Percentiles rank a stretch among this genome's conserved stretches.
phyloP scores from a whole-genome alignment of 37 sponge, comb jelly and placozoan species.

The Petrosia ficiformis region DNA sequence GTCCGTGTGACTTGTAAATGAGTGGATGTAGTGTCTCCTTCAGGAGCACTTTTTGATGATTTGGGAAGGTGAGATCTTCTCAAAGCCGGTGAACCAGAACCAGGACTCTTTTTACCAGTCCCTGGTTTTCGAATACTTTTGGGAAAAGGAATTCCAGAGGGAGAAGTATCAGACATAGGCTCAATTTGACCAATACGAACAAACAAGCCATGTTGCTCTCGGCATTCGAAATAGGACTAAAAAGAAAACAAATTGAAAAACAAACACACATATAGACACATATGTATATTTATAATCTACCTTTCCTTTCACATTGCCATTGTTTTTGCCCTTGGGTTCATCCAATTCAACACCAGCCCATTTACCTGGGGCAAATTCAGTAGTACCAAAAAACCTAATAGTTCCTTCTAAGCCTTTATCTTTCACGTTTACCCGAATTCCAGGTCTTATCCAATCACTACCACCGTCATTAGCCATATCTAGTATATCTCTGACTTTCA shows the following conservation, averaged over 20 bases:
- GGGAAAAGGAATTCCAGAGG: neutral
- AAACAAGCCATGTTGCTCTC: conserved; percentile 85
- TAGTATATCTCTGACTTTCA: too few relatives aligned
- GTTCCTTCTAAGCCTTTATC: conserved; percentile 48
- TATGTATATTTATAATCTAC: neutral
- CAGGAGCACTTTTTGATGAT: neutral
- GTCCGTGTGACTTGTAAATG: neutral
- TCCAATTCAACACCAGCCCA: conserved; percentile 95
- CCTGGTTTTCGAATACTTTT: neutral
- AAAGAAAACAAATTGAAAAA: neutral
- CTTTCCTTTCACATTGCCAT: conserved; percentile 85
- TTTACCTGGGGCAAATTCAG: conserved; percentile 91
- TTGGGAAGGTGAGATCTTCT: neutral
- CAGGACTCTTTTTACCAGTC: neutral
- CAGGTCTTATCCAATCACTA: conserved; percentile 20
- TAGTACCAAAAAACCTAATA: conserved; percentile 77
- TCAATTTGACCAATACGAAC: conserved; percentile 69
- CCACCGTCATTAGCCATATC: too few relatives aligned
- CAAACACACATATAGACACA: neutral
- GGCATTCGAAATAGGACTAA: conserved; percentile 70
- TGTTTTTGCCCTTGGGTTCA: conserved; percentile 91
- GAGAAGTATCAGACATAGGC: neutral
- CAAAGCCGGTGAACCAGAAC: neutral
- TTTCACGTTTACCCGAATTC: conserved; percentile 53
- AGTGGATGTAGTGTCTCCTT: neutral